phyloP scores from a whole-genome alignment of 1,140 invertebrate genomes.

The Cydia pomonella region DNA sequence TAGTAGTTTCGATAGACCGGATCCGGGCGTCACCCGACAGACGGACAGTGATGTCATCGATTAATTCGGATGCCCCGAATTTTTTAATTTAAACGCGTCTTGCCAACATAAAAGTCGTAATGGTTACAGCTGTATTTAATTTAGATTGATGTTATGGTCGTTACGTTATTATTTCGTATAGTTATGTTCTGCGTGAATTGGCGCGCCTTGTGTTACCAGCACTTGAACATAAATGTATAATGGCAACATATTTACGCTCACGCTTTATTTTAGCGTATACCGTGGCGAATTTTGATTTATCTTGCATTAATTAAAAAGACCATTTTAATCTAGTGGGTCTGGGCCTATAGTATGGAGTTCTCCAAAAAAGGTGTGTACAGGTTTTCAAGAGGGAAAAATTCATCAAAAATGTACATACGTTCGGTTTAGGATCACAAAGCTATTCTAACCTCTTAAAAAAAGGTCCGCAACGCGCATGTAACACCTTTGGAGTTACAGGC shows the following conservation, averaged over 20 bases:
- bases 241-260: neutral
- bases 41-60: conserved; percentile 71
- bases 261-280: neutral
- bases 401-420: too few relatives aligned
- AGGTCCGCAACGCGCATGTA: too few relatives aligned
- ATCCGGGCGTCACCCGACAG: conserved; percentile 65
- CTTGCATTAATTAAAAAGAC: neutral
- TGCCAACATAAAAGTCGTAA: conserved; percentile 1
- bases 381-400: too few relatives aligned
- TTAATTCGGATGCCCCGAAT: conserved; percentile 45
- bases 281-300: neutral
- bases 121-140: conserved; percentile 13
- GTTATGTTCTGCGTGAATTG: neutral
- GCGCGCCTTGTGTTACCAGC: conserved; percentile 12
- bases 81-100: neutral
- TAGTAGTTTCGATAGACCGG: conserved; percentile 71
- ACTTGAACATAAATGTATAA: neutral
- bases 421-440: too few relatives aligned
- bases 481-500: too few relatives aligned
- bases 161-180: neutral
- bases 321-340: too few relatives aligned
- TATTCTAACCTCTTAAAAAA: too few relatives aligned
- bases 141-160: conserved; percentile 6
- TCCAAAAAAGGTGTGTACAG: too few relatives aligned
- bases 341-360: too few relatives aligned